Evolutionary conservation across 2,113 vertebrate genomes (phyloP).

Genomic region (Xiphorhynchus elegans): DNA sequence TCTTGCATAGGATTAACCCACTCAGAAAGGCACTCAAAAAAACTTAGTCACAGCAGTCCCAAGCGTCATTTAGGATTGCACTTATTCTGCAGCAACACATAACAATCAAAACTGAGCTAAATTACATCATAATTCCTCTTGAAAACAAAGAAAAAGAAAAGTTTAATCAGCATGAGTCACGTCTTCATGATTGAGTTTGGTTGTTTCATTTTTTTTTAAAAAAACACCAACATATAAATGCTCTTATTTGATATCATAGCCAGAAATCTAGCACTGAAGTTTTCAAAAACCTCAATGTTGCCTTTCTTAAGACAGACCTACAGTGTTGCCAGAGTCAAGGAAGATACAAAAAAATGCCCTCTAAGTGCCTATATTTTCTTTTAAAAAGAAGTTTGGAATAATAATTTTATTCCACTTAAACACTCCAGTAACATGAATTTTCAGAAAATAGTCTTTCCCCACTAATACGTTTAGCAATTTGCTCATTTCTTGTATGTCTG

Average conservation of each 20-base stretch:
- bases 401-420: neutral
- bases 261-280: neutral
- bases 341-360: neutral
- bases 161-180: neutral
- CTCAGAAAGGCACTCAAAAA: neutral
- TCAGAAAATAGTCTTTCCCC: neutral
- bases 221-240: neutral
- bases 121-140: neutral
- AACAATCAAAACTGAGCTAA: neutral
- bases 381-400: neutral
- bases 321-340: neutral
- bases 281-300: neutral
- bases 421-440: neutral
- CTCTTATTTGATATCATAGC: neutral
- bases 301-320: neutral
- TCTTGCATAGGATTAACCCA: neutral
- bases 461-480: neutral
- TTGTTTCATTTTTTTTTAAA: neutral
- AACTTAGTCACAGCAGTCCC: neutral
- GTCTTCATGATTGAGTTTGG: neutral
- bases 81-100: neutral
- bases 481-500: neutral
- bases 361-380: neutral
- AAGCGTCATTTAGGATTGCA: neutral
- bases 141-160: neutral